A percentile compares a stretch with the other conserved stretches of the same genome.
phyloP scores from a whole-genome alignment of 2,797 vertebrate genomes.

The Liasis olivaceus region DNA sequence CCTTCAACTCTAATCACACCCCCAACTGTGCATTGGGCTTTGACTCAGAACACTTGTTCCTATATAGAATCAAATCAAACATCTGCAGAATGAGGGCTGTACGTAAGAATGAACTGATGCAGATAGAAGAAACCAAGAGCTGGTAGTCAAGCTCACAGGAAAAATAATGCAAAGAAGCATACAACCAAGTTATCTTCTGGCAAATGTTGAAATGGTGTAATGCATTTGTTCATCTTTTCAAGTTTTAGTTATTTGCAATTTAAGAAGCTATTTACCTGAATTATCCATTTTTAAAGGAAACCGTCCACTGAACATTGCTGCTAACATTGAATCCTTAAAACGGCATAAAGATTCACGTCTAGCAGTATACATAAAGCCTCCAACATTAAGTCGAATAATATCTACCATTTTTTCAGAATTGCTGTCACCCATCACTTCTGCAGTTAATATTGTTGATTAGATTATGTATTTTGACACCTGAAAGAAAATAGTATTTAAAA shows the following conservation, averaged over 20 bases:
- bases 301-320: constrained; percentile 74
- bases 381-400: constrained; percentile 70
- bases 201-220: not conserved
- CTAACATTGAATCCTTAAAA: constrained; percentile 74
- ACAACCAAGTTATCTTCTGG: not conserved
- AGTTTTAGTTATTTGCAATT: constrained; percentile 24
- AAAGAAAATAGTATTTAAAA: not conserved
- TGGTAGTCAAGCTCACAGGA: not conserved
- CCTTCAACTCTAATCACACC: not conserved
- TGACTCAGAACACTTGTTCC: not conserved
- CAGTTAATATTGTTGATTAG: not conserved
- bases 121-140: not conserved
- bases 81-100: too few species aligned
- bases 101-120: not conserved
- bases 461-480: constrained; percentile 33
- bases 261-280: constrained; percentile 63
- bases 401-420: constrained; percentile 49
- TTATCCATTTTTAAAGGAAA: constrained; percentile 77
- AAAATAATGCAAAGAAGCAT: not conserved
- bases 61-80: not conserved
- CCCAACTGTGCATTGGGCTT: not conserved
- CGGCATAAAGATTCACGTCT: constrained; percentile 67
- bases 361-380: constrained; percentile 68
- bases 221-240: not conserved
- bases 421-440: constrained; percentile 58